A percentile compares a stretch with the other conserved stretches of the same genome.
These are phyloP conservation scores for Zaprionus capensis DNA, from an alignment of 1,140 invertebrate species.

Conservation along the genomic window DNA sequence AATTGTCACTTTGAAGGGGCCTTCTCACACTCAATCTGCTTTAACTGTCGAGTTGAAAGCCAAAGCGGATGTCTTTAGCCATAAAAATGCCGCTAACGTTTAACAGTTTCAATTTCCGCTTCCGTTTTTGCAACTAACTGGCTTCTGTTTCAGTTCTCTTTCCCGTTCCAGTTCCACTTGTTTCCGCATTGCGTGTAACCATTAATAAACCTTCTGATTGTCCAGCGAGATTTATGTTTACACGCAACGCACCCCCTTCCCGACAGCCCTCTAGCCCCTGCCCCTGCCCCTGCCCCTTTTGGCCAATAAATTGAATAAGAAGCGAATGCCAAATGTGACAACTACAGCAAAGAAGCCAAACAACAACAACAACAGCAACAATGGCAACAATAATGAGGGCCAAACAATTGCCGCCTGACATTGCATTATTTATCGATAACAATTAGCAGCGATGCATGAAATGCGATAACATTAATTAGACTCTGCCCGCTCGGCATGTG, in stretches of 20 bases:
- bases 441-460: conserved; percentile 81
- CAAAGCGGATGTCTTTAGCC: neutral
- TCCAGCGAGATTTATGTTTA: conserved; percentile 24
- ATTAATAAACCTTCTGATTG: conserved; percentile 47
- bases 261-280: no score
- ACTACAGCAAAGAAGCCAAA: neutral
- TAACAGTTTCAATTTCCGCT: conserved; percentile 33
- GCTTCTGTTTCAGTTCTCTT: conserved; percentile 14
- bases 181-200: conserved; percentile 34
- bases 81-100: conserved; percentile 18
- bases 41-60: neutral
- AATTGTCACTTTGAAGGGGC: conserved; percentile 44
- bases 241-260: conserved; percentile 11
- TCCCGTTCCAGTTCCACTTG: neutral
- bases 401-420: conserved; percentile 38
- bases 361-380: conserved; percentile 22
- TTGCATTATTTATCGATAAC: conserved; percentile 80
- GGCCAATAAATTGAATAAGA: conserved; percentile 64
- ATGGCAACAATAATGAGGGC: neutral
- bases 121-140: neutral
- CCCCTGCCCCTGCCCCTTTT: neutral
- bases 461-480: conserved; percentile 82
- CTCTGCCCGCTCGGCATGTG: conserved; percentile 12
- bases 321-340: conserved; percentile 17
- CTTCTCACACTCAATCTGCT: neutral